Conservation (phyloP, 2,888 invertebrate genomes). For the Dicyrtoma fusca region DNA sequence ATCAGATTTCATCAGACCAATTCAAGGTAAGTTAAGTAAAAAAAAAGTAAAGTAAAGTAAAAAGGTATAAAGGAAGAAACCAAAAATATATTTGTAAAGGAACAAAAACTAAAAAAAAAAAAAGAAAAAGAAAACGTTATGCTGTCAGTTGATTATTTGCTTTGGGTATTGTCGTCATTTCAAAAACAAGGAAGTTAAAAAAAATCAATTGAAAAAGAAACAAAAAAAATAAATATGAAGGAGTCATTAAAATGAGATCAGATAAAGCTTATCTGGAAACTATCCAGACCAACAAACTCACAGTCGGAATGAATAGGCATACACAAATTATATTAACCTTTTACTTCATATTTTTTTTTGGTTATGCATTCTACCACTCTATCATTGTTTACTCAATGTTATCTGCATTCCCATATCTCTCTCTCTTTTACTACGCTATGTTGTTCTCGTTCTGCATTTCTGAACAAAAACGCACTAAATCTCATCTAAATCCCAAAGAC, state of each 20-base stretch:
- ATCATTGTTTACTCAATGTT: no score
- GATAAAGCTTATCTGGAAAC: background rate
- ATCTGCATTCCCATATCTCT: no score
- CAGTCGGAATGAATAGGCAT: background rate
- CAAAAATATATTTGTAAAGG: background rate
- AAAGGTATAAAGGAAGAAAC: background rate
- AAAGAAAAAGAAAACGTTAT: background rate
- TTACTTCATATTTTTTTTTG: background rate
- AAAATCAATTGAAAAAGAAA: background rate
- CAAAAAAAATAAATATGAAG: no score
- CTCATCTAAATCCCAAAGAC: no score
- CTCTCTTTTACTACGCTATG: no score
- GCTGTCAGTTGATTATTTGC: no score
- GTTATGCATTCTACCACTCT: no score
- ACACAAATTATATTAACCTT: background rate
- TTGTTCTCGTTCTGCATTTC: no score
- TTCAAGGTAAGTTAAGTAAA: no score
- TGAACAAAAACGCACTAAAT: no score
- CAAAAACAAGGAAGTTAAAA: background rate
- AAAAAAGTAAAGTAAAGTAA: no score
- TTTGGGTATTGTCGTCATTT: no score
- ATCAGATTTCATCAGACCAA: conserved; percentile 1
- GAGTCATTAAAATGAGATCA: background rate
- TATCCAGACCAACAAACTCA: background rate
- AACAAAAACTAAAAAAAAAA: background rate